phyloP scores from a whole-genome alignment of 2,888 invertebrate genomes.

The Arrhopalites spinosus region DNA sequence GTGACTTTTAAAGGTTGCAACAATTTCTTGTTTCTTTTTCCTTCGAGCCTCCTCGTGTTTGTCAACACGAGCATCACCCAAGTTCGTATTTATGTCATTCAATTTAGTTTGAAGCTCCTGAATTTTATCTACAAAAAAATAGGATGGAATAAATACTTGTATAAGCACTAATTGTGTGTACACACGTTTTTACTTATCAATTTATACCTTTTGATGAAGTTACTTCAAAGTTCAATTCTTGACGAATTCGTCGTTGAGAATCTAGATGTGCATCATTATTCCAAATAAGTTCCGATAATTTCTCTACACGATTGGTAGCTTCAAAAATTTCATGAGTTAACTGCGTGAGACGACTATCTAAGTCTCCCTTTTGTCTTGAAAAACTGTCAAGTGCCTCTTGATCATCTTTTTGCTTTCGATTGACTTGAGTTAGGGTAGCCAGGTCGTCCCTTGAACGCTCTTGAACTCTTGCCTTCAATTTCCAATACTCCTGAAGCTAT shows the following conservation, averaged over 20 bases:
- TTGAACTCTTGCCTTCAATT: slow-evolving; percentile 93
- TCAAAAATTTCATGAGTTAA: slow-evolving; percentile 93
- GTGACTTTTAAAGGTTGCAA: slow-evolving; percentile 93
- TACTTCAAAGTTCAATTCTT: slow-evolving; percentile 85
- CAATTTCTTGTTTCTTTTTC: slow-evolving; percentile 95
- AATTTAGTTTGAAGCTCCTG: slow-evolving; percentile 76
- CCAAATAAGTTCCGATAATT: slow-evolving; percentile 89
- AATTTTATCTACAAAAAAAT: slow-evolving; percentile 47
- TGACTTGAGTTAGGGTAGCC: slow-evolving; percentile 92
- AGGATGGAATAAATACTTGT: not conserved
- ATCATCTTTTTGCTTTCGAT: slow-evolving; percentile 95
- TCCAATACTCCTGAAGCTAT: slow-evolving; percentile 88
- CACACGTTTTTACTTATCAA: too few species aligned
- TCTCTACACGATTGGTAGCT: slow-evolving; percentile 89
- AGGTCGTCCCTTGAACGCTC: slow-evolving; percentile 90
- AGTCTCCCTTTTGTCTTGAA: slow-evolving; percentile 80
- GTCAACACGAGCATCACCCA: slow-evolving; percentile 95
- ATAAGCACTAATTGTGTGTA: not conserved
- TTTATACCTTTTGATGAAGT: slow-evolving; percentile 76
- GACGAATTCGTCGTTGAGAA: slow-evolving; percentile 81
- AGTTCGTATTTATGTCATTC: slow-evolving; percentile 79
- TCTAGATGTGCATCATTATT: slow-evolving; percentile 77
- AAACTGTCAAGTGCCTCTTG: slow-evolving; percentile 95
- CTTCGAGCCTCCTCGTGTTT: slow-evolving; percentile 95
- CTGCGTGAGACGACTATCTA: slow-evolving; percentile 87